A percentile compares a stretch with the other conserved stretches of the same genome.
phyloP scores from a whole-genome alignment of 2,888 invertebrate genomes.

The Raillietiella orientalis region DNA sequence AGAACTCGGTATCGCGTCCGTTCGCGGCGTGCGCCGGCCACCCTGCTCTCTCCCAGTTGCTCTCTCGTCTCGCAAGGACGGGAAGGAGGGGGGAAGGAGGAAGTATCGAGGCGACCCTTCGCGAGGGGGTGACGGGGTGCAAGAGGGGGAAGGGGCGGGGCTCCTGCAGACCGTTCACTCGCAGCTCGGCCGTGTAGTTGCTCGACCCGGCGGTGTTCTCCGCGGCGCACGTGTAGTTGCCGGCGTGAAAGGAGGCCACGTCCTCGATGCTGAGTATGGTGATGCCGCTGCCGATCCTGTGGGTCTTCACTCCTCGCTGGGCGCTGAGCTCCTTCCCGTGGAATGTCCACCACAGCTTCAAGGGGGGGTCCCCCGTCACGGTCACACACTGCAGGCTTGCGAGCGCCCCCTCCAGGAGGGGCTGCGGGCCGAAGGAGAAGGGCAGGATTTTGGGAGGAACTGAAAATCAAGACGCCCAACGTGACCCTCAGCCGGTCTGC shows the following conservation, averaged over 20 bases:
- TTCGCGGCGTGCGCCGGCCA: too few relatives aligned
- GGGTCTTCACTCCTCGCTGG: slow-evolving; percentile 7
- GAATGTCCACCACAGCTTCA: slow-evolving; percentile 37
- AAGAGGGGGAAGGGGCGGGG: too few relatives aligned
- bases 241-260: slow-evolving; percentile 8
- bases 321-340: slow-evolving; percentile 11
- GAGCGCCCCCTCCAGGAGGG: slow-evolving; percentile 5
- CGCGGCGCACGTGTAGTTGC: slow-evolving; percentile 10
- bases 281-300: slow-evolving; percentile 8
- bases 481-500: too few relatives aligned
- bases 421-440: slow-evolving; percentile 10
- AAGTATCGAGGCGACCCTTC: too few relatives aligned
- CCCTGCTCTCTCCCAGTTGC: too few relatives aligned
- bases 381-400: slow-evolving; percentile 36
- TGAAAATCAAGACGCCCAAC: too few relatives aligned
- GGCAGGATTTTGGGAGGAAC: slow-evolving; percentile 10
- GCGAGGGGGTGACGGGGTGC: too few relatives aligned
- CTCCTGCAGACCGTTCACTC: slow-evolving; percentile 10
- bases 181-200: slow-evolving; percentile 8
- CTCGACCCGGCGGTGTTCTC: slow-evolving; percentile 8
- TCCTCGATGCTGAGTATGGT: slow-evolving; percentile 9
- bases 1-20: too few relatives aligned
- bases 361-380: slow-evolving; percentile 42
- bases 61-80: too few relatives aligned
- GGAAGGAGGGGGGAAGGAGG: too few relatives aligned